A percentile compares a stretch with the other conserved stretches of the same genome.
phyloP scores from a whole-genome alignment of 2,888 invertebrate genomes.

The Theodoxus fluviatilis region DNA sequence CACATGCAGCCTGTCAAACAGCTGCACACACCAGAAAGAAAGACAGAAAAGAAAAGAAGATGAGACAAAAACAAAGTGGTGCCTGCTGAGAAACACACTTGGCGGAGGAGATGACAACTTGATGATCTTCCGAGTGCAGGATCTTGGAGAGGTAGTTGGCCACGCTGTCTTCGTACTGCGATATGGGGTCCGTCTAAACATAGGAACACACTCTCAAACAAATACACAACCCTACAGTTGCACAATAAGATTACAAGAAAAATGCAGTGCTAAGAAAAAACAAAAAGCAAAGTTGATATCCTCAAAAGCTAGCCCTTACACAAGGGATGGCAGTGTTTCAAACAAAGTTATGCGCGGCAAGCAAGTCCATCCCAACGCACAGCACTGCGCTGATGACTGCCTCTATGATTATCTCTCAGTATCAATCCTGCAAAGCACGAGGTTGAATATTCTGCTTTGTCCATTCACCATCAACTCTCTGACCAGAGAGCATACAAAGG shows the following conservation, averaged over 20 bases:
- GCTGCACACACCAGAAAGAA: not conserved
- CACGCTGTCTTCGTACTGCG: slow-evolving; percentile 80
- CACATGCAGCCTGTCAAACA: too few relatives aligned
- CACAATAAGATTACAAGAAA: not conserved
- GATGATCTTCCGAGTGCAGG: slow-evolving; percentile 81
- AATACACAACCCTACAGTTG: not conserved
- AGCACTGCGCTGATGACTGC: too few relatives aligned
- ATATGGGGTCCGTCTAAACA: slow-evolving; percentile 67
- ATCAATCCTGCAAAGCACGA: too few relatives aligned
- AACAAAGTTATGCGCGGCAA: too few relatives aligned
- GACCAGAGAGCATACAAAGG: too few relatives aligned
- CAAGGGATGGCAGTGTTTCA: too few relatives aligned
- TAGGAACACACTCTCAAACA: not conserved
- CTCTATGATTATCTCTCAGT: too few relatives aligned
- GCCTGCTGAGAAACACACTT: slow-evolving; percentile 68
- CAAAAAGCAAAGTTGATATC: not conserved
- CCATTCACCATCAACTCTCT: too few relatives aligned
- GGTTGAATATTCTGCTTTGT: too few relatives aligned
- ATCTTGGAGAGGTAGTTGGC: slow-evolving; percentile 85
- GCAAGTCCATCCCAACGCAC: too few relatives aligned
- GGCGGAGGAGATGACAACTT: slow-evolving; percentile 76
- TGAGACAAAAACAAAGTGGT: not conserved
- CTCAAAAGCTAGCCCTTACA: too few relatives aligned
- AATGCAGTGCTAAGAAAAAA: not conserved
- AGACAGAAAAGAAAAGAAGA: not conserved